These are phyloP conservation scores for Crocodylus rhombifer DNA, from an alignment of 2,797 vertebrate genomes.

Conservation along the genomic window DNA sequence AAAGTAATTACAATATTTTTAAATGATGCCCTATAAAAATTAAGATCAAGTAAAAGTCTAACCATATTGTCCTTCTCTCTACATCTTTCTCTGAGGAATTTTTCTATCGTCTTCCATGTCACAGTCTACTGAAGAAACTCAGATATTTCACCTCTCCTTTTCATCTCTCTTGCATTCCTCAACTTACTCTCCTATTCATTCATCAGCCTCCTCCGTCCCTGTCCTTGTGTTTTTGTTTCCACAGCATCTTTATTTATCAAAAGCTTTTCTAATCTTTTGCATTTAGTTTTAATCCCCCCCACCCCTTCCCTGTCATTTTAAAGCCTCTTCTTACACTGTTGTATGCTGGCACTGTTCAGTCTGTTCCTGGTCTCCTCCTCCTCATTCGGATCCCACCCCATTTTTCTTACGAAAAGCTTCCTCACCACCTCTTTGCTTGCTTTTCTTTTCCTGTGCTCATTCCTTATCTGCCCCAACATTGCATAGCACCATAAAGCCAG, in stretches of 20 bases:
- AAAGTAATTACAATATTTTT: not conserved
- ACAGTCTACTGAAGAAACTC: too few relatives aligned
- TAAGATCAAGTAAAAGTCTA: rapidly evolving
- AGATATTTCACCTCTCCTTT: not conserved
- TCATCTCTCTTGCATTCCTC: not conserved
- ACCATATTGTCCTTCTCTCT: not conserved
- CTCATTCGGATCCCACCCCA: not conserved
- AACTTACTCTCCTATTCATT: not conserved
- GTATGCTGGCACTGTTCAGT: not conserved
- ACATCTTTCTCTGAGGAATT: not conserved
- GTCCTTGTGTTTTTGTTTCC: not conserved
- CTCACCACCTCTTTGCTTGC: not conserved
- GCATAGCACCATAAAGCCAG: not conserved
- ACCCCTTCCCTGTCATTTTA: not conserved
- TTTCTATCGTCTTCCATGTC: not conserved
- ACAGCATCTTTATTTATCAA: not conserved
- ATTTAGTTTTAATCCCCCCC: not conserved
- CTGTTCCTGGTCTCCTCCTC: not conserved
- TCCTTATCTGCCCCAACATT: not conserved
- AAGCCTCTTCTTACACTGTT: not conserved
- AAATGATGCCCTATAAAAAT: not conserved
- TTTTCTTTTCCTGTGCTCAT: not conserved
- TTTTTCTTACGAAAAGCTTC: not conserved
- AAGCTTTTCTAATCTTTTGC: not conserved
- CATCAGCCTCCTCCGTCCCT: not conserved